Base-by-base conservation (phyloP, 2,113 vertebrate species). In the Strix uralensis region DNA sequence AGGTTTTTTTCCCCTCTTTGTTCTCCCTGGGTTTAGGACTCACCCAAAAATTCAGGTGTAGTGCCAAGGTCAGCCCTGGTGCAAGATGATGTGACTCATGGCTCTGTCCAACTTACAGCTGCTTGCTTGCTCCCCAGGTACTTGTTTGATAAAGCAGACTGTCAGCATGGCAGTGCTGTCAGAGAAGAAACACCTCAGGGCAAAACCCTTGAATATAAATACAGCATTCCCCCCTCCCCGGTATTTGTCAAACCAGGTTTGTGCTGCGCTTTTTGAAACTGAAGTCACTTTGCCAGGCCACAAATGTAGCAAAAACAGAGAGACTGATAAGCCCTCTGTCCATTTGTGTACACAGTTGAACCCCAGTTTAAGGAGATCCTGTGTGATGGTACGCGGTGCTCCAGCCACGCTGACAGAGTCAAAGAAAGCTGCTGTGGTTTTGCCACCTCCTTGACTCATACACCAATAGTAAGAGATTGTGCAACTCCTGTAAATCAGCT, bases 241-340 rank as follows among this genome's bases (percentile, higher is more conserved):
- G 15, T 93, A 46, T 90, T 94, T 80, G 79, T 91, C 86, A 91
- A 92, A 81, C 57, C 57, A 91, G 80, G 67, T 89, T 92, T 77
- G 42, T 62, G 81, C 74, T 77, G 59, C 82, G 84, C 89, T 92
- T 82, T 91, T 88, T 90, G 84, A 85, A 94, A 95, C 88, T 92
- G 91, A 94, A 94, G 94, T 95, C 91, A 95, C 94, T 95, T 96
- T 96, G 51, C 94, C 79, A 80, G 67, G 81, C 96, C 94, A 86
- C 38, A 96, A 85, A 94, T 97, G 94, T 96, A 94, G 96, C 83
- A 92, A 83, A 96, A 93, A 19, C 83, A 92, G 86, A 89, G 84
- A 87, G 66, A 62, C 46, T n/a, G 47, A 42, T 59, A 81, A 93
- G 20, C 47, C 66, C 61, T 84, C 83, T 92, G 81, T 84, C 80